Evolutionary conservation across 2,888 invertebrate genomes (phyloP), one percentile per base, ranked within the genome.

Genomic region (Anoplius nigerrimus): DNA sequence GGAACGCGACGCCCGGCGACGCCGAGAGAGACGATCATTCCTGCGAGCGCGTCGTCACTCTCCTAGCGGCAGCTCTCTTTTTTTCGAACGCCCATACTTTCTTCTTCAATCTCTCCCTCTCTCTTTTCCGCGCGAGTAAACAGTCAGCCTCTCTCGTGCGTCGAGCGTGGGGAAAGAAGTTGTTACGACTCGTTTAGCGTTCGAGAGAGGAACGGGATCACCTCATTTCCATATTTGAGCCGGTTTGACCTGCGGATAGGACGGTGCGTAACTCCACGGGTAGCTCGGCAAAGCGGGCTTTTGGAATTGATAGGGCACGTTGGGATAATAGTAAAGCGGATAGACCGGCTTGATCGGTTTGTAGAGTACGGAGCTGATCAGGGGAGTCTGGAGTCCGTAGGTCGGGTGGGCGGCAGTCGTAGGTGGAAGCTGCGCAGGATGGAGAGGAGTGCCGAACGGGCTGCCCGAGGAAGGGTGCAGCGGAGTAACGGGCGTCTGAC

Each of bases 211-310:
- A 75, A 69, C 51, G 43, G 53, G 51, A 62, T 62, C 58, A 11
- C 54, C 51, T 79, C 68, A 85, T 72, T 86, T 86, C 84, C 86
- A 87, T 69, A 80, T 79, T 68, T 82, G 79, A 20, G 78, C 69
- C 6, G 81, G 76, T 66, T 81, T 85, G 5, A 72, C 45, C 51
- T 80, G 84, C 43, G 80, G 51, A 52, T 78, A 86, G 2, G 85
- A 74, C 0, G 84, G 84, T n/a, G 86, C 86, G 60, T 87, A 87
- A 59, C 73, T 83, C 88, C 87, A 87, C 0, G 87, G 86, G n/a
- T 83, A 72, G 15, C 75, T 70, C 2, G 83, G 66, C 6, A 75
- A 22, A 2, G 73, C 63, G 2, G 83, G 82, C 58, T 86, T 87
- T 11, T 84, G 84, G 20, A 82, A 57, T 27, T 82, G 82, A 63